Evolutionary conservation across 2,888 invertebrate genomes (phyloP), one percentile per base, ranked within the genome.

Genomic region (Liopterus haemorrhoidalis): DNA sequence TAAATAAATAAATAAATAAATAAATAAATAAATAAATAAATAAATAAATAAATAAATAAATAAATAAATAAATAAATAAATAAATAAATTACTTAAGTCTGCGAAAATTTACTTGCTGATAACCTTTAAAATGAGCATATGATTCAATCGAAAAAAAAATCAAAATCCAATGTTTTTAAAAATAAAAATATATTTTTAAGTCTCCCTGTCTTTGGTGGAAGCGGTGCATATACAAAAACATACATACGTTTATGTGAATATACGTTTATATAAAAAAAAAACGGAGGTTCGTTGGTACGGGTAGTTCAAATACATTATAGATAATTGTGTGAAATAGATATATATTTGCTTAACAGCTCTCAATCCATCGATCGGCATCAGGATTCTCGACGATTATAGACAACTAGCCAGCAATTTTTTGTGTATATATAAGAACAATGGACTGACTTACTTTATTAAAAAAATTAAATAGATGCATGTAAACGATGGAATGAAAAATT

Each of bases 1-100:
- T 41, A 38, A 19, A 41, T 41, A 41, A 36, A 38, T 41, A 41
- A 36, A 38, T 41, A 41, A 36, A 41, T 41, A 41, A 36, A 38
- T 41, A 41, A 36, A 41, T 41, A 38, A 18, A 41, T 41, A 41
- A 36, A 41, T 38, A 41, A 36, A 19, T 19, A 41, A 36, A 41
- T 37, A 41, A n/a, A 30, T 30, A 12, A 14, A 30, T 20, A 33
- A 14, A 14, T 16, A 40, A 32, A 31, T 18, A 40, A 32, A 35
- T 40, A 14, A 9, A 40, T 40, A 33, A 14, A 40, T 35, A 31
- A 11, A 31, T 40, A 35, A 14, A 40, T 40, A 30, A 12, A 15
- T 30, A 30, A 28, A 15, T 20, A 30, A 40, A 32, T 32, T 40
- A 31, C 15, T 32, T 35, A 40, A 15, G 31, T 35, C 28, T 40